These are phyloP conservation scores for Odocoileus hemionus DNA, from an alignment of 2,113 vertebrate species.

Conservation along the genomic window DNA sequence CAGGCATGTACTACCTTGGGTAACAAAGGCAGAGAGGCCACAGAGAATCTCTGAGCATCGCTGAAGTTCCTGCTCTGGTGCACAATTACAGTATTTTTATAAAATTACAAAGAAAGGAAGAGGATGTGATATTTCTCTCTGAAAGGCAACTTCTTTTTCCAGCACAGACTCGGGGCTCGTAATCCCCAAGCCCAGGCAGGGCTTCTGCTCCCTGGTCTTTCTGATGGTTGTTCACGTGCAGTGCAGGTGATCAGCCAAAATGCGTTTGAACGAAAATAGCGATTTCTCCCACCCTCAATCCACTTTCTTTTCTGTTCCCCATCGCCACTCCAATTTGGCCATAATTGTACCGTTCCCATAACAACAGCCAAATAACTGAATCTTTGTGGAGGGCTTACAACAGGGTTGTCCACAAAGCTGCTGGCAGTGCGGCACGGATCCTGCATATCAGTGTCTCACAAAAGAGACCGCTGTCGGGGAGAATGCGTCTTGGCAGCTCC, in stretches of 20 bases:
- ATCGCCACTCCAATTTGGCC: slow-evolving; percentile 63
- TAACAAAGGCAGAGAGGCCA: slow-evolving; percentile 40
- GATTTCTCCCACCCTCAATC: slow-evolving; percentile 20
- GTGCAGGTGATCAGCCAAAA: slow-evolving; percentile 60
- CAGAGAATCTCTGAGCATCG: slow-evolving; percentile 19
- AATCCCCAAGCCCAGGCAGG: neutral
- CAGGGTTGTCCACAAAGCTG: slow-evolving; percentile 41
- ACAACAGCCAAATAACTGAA: slow-evolving; percentile 75
- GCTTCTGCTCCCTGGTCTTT: slow-evolving; percentile 38
- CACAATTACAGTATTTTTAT: slow-evolving; percentile 66
- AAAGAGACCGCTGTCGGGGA: slow-evolving; percentile 24
- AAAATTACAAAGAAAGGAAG: slow-evolving; percentile 50
- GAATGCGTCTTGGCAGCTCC: neutral
- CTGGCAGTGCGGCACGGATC: neutral
- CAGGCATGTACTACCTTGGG: neutral
- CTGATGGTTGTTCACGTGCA: neutral
- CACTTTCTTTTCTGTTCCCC: slow-evolving; percentile 48
- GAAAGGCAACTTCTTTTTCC: neutral
- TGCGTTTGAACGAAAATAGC: slow-evolving; percentile 55
- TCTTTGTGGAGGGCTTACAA: slow-evolving; percentile 41
- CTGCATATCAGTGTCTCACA: neutral
- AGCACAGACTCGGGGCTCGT: neutral
- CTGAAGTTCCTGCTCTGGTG: neutral
- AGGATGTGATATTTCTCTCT: slow-evolving; percentile 32
- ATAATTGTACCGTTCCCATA: slow-evolving; percentile 77